phyloP scores from a whole-genome alignment of 2,888 invertebrate genomes.

The Drosophila nigritarsus region DNA sequence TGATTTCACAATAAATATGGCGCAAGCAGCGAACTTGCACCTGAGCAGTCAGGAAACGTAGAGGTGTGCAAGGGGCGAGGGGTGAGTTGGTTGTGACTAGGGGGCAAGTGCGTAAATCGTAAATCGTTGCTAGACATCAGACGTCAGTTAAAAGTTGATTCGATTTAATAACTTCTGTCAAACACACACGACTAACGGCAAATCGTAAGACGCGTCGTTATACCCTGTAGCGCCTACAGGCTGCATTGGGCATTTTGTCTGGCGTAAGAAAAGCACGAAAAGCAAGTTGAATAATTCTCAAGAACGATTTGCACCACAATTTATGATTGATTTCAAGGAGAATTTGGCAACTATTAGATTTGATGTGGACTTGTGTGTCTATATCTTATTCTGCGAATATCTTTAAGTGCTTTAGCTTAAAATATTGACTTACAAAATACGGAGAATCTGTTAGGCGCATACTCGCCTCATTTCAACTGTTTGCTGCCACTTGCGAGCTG shows the following conservation, averaged over 20 bases:
- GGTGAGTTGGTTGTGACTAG: not conserved
- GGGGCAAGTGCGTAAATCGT: slow-evolving; percentile 60
- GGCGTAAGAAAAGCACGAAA: not conserved
- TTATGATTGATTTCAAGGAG: not conserved
- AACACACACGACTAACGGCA: slow-evolving; percentile 54
- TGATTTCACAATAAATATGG: slow-evolving; percentile 68
- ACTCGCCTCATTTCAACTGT: not conserved
- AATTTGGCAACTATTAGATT: not conserved
- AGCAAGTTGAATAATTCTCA: not conserved
- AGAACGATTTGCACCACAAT: not conserved
- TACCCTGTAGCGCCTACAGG: slow-evolving; percentile 13
- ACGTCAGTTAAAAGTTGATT: slow-evolving; percentile 65
- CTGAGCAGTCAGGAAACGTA: slow-evolving; percentile 19
- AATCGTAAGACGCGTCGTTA: slow-evolving; percentile 44
- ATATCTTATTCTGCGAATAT: not conserved
- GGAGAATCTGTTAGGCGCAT: slow-evolving; percentile 12
- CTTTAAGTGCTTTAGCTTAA: not conserved
- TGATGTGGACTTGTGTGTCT: not conserved
- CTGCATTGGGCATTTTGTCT: slow-evolving; percentile 5
- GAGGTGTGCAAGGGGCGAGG: slow-evolving; percentile 1
- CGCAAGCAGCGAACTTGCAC: slow-evolving; percentile 58
- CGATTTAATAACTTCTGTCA: slow-evolving; percentile 80
- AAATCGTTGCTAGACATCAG: slow-evolving; percentile 50
- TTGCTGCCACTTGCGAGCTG: slow-evolving; percentile 33
- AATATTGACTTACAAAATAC: not conserved